Conservation (phyloP, 1,140 invertebrate species). For the Ditylenchus dipsaci region DNA sequence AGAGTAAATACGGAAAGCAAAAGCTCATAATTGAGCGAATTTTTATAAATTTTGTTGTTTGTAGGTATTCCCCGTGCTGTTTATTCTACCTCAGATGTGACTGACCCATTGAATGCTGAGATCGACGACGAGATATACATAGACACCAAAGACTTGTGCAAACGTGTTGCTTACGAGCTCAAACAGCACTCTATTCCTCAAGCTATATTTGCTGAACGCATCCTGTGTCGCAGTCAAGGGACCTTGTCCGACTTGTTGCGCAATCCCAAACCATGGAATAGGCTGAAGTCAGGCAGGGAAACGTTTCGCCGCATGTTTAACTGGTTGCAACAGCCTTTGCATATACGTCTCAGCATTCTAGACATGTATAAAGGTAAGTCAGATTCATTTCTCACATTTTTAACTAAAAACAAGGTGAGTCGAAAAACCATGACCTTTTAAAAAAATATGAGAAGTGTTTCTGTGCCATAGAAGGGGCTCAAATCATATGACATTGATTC, state of each 20-base stretch:
- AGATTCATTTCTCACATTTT: too few species aligned
- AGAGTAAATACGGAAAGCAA: too few species aligned
- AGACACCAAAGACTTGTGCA: slow-evolving; percentile 58
- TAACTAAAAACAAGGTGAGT: background rate
- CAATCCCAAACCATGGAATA: slow-evolving; percentile 59
- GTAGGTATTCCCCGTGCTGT: slow-evolving; percentile 34
- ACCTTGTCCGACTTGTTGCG: slow-evolving; percentile 57
- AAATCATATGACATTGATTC: too few species aligned
- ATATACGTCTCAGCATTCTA: slow-evolving; percentile 50
- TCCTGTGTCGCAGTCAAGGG: slow-evolving; percentile 56
- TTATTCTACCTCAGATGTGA: slow-evolving; percentile 50
- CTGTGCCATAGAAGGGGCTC: slow-evolving; percentile 10
- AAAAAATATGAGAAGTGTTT: background rate
- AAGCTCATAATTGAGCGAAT: too few species aligned
- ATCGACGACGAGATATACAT: slow-evolving; percentile 58
- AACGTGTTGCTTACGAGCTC: slow-evolving; percentile 56
- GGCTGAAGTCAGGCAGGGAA: slow-evolving; percentile 57
- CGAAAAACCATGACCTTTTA: background rate
- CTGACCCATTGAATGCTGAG: slow-evolving; percentile 54
- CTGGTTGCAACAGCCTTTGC: slow-evolving; percentile 56
- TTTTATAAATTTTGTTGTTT: slow-evolving; percentile 1
- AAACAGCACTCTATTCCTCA: slow-evolving; percentile 58
- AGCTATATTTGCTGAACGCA: slow-evolving; percentile 57
- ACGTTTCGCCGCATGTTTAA: slow-evolving; percentile 59
- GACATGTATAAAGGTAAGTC: slow-evolving; percentile 56